phyloP scores from a whole-genome alignment of 2,797 vertebrate species.

The Arctocebus calabarensis region DNA sequence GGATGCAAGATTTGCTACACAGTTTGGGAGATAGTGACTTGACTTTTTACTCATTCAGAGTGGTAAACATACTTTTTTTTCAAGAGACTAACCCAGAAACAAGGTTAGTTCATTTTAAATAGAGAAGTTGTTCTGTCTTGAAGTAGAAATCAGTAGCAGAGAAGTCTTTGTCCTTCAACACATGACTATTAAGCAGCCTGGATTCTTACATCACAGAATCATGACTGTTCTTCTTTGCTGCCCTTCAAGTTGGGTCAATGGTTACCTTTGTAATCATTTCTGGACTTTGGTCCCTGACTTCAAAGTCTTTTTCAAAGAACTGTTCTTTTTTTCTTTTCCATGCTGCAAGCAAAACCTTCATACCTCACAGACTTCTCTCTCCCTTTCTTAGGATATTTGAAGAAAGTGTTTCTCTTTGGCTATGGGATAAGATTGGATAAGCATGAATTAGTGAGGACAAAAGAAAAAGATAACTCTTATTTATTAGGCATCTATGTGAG shows the following conservation, averaged over 20 bases:
- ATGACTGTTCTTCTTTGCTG: neutral
- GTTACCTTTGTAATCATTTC: slow-evolving; percentile 29
- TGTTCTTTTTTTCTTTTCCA: neutral
- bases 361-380: neutral
- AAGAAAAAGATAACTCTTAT: neutral
- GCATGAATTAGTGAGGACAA: neutral
- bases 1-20: neutral
- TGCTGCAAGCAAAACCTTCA: neutral
- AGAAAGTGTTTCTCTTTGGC: neutral
- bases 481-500: neutral
- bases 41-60: neutral
- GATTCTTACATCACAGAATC: neutral
- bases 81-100: neutral
- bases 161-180: neutral
- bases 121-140: neutral
- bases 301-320: slow-evolving; percentile 23
- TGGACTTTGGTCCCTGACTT: neutral
- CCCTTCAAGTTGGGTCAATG: neutral
- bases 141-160: neutral
- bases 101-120: slow-evolving; percentile 6
- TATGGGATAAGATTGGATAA: neutral
- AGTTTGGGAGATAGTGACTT: neutral
- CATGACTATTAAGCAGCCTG: neutral
- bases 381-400: slow-evolving; percentile 2
- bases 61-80: neutral